Evolutionary conservation across 2,797 vertebrate species (phyloP).

Genomic region (Babyrousa celebensis): DNA sequence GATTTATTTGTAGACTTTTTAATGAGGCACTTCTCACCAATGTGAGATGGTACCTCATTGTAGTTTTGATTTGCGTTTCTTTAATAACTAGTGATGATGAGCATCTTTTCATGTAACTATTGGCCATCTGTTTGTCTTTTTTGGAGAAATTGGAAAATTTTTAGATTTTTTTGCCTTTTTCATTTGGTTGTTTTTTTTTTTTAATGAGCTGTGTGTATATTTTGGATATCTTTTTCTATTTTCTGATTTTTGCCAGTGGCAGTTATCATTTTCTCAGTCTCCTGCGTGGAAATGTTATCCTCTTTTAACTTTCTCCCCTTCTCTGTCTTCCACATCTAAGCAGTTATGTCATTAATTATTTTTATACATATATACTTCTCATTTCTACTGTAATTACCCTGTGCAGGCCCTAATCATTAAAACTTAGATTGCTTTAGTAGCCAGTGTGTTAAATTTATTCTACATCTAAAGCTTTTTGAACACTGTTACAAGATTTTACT

Average conservation of each 20-base stretch:
- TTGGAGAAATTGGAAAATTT: too few relatives aligned
- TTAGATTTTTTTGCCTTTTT: too few relatives aligned
- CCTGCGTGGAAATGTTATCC: not conserved
- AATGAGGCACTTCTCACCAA: too few relatives aligned
- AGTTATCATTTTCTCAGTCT: not conserved
- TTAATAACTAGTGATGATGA: too few relatives aligned
- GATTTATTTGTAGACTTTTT: too few relatives aligned
- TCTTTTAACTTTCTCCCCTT: constrained; percentile 41
- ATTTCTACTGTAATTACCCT: not conserved
- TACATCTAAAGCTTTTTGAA: constrained; percentile 47
- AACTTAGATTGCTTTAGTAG: not conserved
- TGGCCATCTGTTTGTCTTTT: too few relatives aligned
- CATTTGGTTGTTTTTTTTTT: too few relatives aligned
- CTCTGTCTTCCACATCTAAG: not conserved
- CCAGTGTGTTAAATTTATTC: constrained; percentile 29
- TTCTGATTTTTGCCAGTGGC: not conserved
- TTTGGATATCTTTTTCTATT: not conserved
- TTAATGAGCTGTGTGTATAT: too few relatives aligned
- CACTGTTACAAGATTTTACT: not conserved
- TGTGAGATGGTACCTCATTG: too few relatives aligned
- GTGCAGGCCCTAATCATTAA: not conserved
- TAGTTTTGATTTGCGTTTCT: too few relatives aligned
- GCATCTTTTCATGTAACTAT: too few relatives aligned
- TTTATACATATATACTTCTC: not conserved
- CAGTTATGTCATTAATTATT: not conserved